phyloP scores from a whole-genome alignment of 2,888 invertebrate species.

The Nomada lathburiana region DNA sequence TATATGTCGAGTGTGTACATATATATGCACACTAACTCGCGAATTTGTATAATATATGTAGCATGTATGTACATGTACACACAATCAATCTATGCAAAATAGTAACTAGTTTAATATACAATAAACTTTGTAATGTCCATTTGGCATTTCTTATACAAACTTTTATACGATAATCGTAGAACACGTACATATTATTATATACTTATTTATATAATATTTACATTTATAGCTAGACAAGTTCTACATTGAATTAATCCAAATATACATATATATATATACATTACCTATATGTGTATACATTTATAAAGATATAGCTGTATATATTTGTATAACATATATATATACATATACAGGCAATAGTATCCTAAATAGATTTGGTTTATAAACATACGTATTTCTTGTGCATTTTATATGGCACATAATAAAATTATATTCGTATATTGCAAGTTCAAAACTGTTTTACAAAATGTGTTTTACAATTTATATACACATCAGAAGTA shows the following conservation, averaged over 20 bases:
- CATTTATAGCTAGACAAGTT: conserved; percentile 42
- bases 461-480: conserved; percentile 31
- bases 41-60: conserved; percentile 4
- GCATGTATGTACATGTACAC: conserved; percentile 20
- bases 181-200: conserved; percentile 54
- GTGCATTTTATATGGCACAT: conserved; percentile 53
- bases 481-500: conserved; percentile 25
- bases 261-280: not conserved
- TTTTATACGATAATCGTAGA: conserved; percentile 52
- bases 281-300: not conserved
- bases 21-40: not conserved
- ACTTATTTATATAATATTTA: conserved; percentile 61
- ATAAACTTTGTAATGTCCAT: conserved; percentile 56
- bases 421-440: conserved; percentile 32
- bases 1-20: conserved; percentile 13
- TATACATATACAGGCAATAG: not conserved
- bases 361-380: conserved; percentile 43
- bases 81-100: conserved; percentile 44
- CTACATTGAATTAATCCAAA: conserved; percentile 35
- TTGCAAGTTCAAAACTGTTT: conserved; percentile 21
- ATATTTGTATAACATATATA: not conserved
- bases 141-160: conserved; percentile 61
- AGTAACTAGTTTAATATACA: conserved; percentile 62
- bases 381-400: conserved; percentile 47
- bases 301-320: not conserved